phyloP scores from a whole-genome alignment of 2,888 invertebrate genomes.

The Eilema griseolum region DNA sequence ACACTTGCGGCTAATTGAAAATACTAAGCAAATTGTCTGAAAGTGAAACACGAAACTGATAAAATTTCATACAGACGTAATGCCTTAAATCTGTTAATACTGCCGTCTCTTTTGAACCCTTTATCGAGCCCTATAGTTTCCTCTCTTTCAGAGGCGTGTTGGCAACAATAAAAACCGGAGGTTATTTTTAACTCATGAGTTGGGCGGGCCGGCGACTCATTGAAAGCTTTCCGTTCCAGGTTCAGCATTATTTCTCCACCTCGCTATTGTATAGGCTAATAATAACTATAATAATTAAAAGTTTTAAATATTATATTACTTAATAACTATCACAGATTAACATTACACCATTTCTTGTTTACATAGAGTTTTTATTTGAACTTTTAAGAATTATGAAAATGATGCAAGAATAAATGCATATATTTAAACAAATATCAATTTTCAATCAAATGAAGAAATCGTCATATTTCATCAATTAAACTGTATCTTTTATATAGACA shows the following conservation, averaged over 20 bases:
- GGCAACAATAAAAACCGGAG: conserved; percentile 84
- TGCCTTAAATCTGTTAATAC: conserved; percentile 80
- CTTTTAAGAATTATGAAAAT: too few species aligned
- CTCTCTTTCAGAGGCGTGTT: conserved; percentile 79
- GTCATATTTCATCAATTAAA: too few species aligned
- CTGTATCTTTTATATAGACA: too few species aligned
- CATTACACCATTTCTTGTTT: too few species aligned
- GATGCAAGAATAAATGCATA: too few species aligned
- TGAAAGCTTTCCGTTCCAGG: conserved; percentile 81
- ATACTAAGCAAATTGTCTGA: neutral
- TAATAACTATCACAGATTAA: neutral
- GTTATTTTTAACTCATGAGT: conserved; percentile 85
- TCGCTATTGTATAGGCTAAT: neutral
- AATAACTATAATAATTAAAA: neutral
- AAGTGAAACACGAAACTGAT: conserved; percentile 67
- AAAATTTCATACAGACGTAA: conserved; percentile 79
- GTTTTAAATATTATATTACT: neutral
- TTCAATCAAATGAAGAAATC: too few species aligned
- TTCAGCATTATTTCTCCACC: conserved; percentile 64
- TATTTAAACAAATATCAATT: too few species aligned
- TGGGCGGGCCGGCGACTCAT: conserved; percentile 76
- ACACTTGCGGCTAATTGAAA: neutral
- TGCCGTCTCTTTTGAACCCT: conserved; percentile 74
- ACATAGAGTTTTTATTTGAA: too few species aligned
- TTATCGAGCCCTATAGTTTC: conserved; percentile 68